Evolutionary conservation across 1,140 invertebrate genomes (phyloP), one percentile per base, ranked within the genome.

Genomic region (Metopolophium dirhodum): DNA sequence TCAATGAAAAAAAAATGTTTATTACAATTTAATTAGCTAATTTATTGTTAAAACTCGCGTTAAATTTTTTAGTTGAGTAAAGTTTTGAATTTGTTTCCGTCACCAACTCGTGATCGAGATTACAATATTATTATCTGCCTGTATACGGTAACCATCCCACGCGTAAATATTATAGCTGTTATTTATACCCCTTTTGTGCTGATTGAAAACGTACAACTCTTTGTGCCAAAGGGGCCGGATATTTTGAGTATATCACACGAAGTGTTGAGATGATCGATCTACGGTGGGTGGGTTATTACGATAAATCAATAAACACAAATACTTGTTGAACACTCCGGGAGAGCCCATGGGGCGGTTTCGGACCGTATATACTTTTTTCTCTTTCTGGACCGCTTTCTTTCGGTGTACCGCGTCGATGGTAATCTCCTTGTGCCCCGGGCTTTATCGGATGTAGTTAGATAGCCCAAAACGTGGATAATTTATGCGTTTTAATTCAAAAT

Each of bases 261-360:
- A 92, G 90, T 92, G 90, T 92, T 92, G 90, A 92, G 90, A 82
- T 92, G 90, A 77, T 92, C 61, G 90, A 77, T 92, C 61, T 54
- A 61, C 37, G 26, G 90, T 92, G 90, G 90, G 90, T 92, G 77
- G 90, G 37, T 83, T 57, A 83, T 77, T 77, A 49, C 90, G 68
- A 92, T 92, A 92, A 92, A 92, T 92, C 90, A 92, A 92, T 92
- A 92, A 82, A 83, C 68, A 83, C 11, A 83, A 92, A 92, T 83
- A 92, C 61, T 83, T 92, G 90, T 92, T 92, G 90, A 83, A 92
- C 68, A 51, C 90, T 68, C 68, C 68, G 45, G n/a, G 61, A 68
- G 89, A 61, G 89, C 45, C 90, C 68, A 83, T 92, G 77, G 90
- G 90, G 90, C 90, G 68, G 45, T 92, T 92, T 92, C 14, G 20